Base-by-base conservation (phyloP, 2,888 invertebrate genomes). In the Nephrotoma guestfalica region DNA sequence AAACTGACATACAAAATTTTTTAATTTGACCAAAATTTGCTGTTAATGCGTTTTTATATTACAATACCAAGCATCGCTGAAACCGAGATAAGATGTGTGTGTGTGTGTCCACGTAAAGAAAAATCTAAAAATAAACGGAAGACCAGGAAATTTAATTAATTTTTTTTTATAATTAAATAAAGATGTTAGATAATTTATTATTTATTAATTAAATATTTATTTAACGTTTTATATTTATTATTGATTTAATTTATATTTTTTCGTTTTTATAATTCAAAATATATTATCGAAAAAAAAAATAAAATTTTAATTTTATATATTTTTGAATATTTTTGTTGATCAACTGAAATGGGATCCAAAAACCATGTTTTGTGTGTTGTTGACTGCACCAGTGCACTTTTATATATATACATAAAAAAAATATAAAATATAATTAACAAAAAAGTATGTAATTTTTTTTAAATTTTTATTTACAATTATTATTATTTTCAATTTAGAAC, bases 361-460 rank as follows among this genome's bases (percentile, higher is more conserved):
- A 42, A 85, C 30, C 87, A 86, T 88, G 87, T 88, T 88, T 87
- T 88, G 88, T 88, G 88, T 88, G 88, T 88, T 88, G 88, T 88
- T 88, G 88, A 88, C 88, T 88, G 88, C 88, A 88, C 88, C 87
- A 87, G 86, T 88, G 88, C 88, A 88, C 88, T 86, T 87, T 86
- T 86, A 85, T 85, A 85, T 85, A 85, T 45, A 43, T 85, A 85
- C n/a, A 85, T n/a, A 85, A 85, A 43, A 42, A 85, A 85, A 85
- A 45, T 45, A 18, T 15, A 85, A 85, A 43, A 85, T 43, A 85
- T 85, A 30, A 85, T 18, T 18, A 85, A 43, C 18, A 43, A 85
- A 85, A 85, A 85, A 85, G 85, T 85, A 85, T 85, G 85, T 85
- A 85, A 41, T 18, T 85, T 85, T 85, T 85, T 85, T 11, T 45